These are phyloP conservation scores for Sclerodermus sp. DNA, from an alignment of 2,888 invertebrate genomes.

Conservation along the genomic window DNA sequence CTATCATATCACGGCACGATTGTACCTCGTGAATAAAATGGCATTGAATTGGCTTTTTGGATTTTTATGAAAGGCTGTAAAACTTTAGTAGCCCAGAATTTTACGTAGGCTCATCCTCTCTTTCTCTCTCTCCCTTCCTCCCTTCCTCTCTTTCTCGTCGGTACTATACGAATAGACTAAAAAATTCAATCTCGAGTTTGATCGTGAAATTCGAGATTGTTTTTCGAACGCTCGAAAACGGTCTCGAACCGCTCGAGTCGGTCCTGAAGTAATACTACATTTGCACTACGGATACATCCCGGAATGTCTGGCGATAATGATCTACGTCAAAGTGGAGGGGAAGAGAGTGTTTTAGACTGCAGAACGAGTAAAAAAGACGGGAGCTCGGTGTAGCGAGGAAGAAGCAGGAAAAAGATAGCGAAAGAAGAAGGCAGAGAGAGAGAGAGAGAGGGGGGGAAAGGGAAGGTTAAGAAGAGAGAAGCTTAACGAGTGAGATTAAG, in stretches of 20 bases:
- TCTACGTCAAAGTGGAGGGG: slow-evolving; percentile 26
- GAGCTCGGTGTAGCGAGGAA: slow-evolving; percentile 8
- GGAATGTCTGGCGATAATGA: slow-evolving; percentile 39
- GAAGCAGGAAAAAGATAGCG: slow-evolving; percentile 9
- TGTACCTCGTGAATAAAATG: too few relatives aligned
- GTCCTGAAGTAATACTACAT: slow-evolving; percentile 20
- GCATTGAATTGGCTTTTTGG: too few relatives aligned
- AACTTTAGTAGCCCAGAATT: too few relatives aligned
- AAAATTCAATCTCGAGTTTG: too few relatives aligned
- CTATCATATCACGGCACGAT: too few relatives aligned
- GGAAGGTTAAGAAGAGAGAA: slow-evolving; percentile 6
- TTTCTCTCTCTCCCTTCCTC: too few relatives aligned
- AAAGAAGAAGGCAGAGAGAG: slow-evolving; percentile 8
- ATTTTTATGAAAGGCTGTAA: too few relatives aligned
- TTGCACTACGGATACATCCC: slow-evolving; percentile 28
- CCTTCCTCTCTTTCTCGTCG: too few relatives aligned
- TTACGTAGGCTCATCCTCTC: too few relatives aligned
- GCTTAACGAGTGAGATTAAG: slow-evolving; percentile 9
- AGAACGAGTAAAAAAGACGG: too few relatives aligned
- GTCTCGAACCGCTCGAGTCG: not conserved
- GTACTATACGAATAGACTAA: too few relatives aligned
- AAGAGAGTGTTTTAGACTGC: slow-evolving; percentile 15
- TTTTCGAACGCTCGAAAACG: not conserved
- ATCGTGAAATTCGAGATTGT: too few relatives aligned
- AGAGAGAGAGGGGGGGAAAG: slow-evolving; percentile 10